Conservation (phyloP, 2,113 vertebrate species). For the Campylomormyrus numenius region DNA sequence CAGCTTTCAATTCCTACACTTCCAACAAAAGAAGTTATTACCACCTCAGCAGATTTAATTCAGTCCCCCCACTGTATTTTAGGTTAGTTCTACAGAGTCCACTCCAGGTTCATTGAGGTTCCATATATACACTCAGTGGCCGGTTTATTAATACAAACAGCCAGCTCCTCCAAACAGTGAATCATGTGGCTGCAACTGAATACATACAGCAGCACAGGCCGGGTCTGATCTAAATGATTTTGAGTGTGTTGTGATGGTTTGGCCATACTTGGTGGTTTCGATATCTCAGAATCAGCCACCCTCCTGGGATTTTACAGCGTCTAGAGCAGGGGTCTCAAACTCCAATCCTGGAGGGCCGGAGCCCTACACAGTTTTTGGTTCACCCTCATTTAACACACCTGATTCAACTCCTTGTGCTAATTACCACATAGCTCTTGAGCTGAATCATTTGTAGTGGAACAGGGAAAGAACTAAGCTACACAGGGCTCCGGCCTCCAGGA, state of each 20-base stretch:
- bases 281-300: not conserved
- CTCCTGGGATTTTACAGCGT: not conserved
- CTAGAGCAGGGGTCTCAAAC: not conserved
- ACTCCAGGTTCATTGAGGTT: not conserved
- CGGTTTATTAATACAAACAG: not conserved
- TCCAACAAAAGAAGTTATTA: not conserved
- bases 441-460: too few species aligned
- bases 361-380: too few species aligned
- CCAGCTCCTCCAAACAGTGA: not conserved
- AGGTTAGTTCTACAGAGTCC: not conserved
- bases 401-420: too few species aligned
- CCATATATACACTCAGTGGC: not conserved
- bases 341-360: too few species aligned
- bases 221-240: not conserved
- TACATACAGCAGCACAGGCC: not conserved
- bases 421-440: too few species aligned
- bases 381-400: too few species aligned
- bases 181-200: not conserved
- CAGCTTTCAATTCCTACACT: not conserved
- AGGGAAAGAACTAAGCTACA: too few species aligned
- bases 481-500: too few species aligned
- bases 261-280: not conserved
- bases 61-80: not conserved
- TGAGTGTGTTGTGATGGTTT: not conserved
- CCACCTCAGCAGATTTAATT: not conserved